These are phyloP conservation scores for Leptinotarsa juncta DNA, from an alignment of 2,888 invertebrate species.

Conservation along the genomic window DNA sequence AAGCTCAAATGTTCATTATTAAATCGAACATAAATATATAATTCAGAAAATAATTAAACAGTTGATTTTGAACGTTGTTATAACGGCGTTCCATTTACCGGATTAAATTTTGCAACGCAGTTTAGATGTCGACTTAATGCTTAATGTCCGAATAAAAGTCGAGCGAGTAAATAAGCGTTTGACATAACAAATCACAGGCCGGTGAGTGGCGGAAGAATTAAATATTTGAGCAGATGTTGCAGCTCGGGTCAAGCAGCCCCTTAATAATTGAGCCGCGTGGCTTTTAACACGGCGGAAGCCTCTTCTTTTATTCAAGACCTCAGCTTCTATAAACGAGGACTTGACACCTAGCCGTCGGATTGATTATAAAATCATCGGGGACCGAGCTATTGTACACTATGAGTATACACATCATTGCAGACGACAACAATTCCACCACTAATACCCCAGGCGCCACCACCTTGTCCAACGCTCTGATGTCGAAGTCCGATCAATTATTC, in stretches of 20 bases:
- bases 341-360: slow-evolving; percentile 66
- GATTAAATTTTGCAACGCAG: slow-evolving; percentile 49
- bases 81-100: slow-evolving; percentile 42
- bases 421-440: slow-evolving; percentile 26
- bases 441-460: slow-evolving; percentile 11
- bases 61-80: slow-evolving; percentile 39
- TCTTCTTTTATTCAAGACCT: slow-evolving; percentile 67
- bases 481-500: slow-evolving; percentile 15
- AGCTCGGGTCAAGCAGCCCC: slow-evolving; percentile 64
- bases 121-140: slow-evolving; percentile 50
- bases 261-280: slow-evolving; percentile 67
- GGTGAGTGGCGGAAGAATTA: slow-evolving; percentile 66
- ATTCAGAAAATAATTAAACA: slow-evolving; percentile 41
- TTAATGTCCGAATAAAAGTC: slow-evolving; percentile 52
- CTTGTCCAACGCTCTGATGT: not conserved
- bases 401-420: slow-evolving; percentile 50
- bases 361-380: slow-evolving; percentile 64
- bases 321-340: slow-evolving; percentile 66
- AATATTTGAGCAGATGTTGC: slow-evolving; percentile 66
- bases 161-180: slow-evolving; percentile 61
- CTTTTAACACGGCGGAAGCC: slow-evolving; percentile 66
- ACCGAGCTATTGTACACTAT: slow-evolving; percentile 43
- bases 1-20: slow-evolving; percentile 35
- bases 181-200: slow-evolving; percentile 62
- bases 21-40: slow-evolving; percentile 40